A percentile compares a stretch with the other conserved stretches of the same genome.
These are phyloP conservation scores for Andrena marginata DNA, from an alignment of 2,888 invertebrate species.

Conservation along the genomic window DNA sequence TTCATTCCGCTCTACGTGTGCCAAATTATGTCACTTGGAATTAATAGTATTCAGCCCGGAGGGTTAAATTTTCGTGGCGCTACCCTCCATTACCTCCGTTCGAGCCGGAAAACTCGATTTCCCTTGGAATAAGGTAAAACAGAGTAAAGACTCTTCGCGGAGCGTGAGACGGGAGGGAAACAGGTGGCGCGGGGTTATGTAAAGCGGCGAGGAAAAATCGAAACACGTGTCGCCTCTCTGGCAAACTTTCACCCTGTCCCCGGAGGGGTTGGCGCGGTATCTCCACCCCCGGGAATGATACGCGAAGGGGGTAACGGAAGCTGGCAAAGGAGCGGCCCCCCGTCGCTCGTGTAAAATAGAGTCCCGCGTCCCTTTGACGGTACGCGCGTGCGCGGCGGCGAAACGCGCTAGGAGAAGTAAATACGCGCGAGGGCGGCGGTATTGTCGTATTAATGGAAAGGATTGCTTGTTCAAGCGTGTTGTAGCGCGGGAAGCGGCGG, in stretches of 20 bases:
- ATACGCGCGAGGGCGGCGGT: constrained; percentile 77
- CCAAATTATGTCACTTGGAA: no score
- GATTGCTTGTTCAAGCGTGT: constrained; percentile 82
- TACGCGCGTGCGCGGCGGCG: constrained; percentile 25
- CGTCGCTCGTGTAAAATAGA: constrained; percentile 11
- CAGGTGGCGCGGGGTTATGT: constrained; percentile 56
- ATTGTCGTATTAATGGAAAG: constrained; percentile 84
- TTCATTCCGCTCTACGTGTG: not conserved
- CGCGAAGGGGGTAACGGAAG: constrained; percentile 26
- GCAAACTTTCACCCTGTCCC: constrained; percentile 34
- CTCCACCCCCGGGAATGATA: constrained; percentile 24
- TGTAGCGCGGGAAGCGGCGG: constrained; percentile 78
- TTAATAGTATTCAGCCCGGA: no score
- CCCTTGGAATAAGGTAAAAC: not conserved
- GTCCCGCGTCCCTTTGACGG: constrained; percentile 12
- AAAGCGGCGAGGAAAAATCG: constrained; percentile 34
- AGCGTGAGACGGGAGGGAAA: constrained; percentile 52
- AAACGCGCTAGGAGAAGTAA: constrained; percentile 68
- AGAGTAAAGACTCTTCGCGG: not conserved
- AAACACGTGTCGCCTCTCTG: constrained; percentile 36
- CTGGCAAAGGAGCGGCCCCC: constrained; percentile 8
- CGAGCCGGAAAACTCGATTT: not conserved
- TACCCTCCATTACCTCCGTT: not conserved
- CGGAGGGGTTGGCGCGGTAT: constrained; percentile 28
- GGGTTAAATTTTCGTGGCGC: no score